Evolutionary conservation across 2,797 vertebrate genomes (phyloP), one percentile per base, ranked within the genome.

Genomic region (Pseudochaenichthys georgianus): DNA sequence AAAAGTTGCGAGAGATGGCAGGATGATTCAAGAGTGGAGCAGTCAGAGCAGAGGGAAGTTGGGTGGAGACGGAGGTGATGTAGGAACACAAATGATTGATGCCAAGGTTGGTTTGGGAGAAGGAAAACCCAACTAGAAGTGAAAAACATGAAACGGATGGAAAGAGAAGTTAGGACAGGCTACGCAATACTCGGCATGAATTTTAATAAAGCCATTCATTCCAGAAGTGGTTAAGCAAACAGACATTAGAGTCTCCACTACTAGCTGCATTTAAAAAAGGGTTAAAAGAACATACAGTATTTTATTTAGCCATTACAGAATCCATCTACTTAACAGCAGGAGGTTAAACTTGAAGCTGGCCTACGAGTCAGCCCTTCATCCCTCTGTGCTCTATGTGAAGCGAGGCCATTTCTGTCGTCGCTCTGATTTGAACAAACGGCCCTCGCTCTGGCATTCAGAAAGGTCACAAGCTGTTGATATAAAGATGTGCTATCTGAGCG

Each of bases 401-500:
- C 6, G 1, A 15, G 19, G 58, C 54, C 68, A 50, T 75, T 60
- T 42, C 53, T 55, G 70, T 60, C 46, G 68, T 68, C 34, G 3
- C 81, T 81, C 46, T 70, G 68, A 87, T 84, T 80, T 31, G 59
- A 84, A 78, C 75, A 82, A 88, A 82, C 16, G 38, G 13, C 57
- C 28, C 73, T 77, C 1, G 13, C 64, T 59, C 41, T 75, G 88
- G 79, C 86, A 77, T 89, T 86, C 82, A 15, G 51, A 91, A 91
- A 92, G 88, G 90, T 91, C 87, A 90, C 80, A 61, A 70, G 81
- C 81, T 57, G 77, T 80, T 86, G 87, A 86, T 87, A 61, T 65
- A 57, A 82, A 85, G 82, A 81, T 53, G 79, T 23, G 73, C 58
- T 45, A 70, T 78, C 64, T 60, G 65, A 81, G 70, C 48, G 68